Base-by-base conservation (phyloP, 2,888 invertebrate genomes). In the Mythimna lalbum region DNA sequence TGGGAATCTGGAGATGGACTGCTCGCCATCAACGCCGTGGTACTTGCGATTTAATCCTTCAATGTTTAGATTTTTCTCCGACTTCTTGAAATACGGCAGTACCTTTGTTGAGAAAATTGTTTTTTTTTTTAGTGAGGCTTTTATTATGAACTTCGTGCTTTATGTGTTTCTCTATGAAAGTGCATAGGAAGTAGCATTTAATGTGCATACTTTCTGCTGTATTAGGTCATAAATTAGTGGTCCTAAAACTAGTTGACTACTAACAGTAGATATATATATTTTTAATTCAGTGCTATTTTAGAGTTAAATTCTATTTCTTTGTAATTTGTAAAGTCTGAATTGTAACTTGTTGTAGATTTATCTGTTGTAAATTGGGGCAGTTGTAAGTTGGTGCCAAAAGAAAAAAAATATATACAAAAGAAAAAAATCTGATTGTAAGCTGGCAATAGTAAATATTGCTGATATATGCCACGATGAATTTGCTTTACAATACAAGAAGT, bases 11-110 rank as follows among this genome's bases (percentile, higher is more conserved):
- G 97, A 96, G 0, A 97, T 96, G 12, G 94, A 95, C 79, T 96
- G 96, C 64, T 97, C 96, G 0, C 97, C 97, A 0, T 95, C 92
- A 10, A 92, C 93, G 0, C 96, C 96, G 83, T 97, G 97, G 83
- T 97, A 97, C 65, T 94, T 88, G 0, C 93, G 92, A 81, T 97
- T 93, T 3, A 96, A 84, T 2, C 90, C 90, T 73, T 95, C 95
- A 2, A 92, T 82, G 83, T 97, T 96, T 56, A 96, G 87, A 83
- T 97, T 97, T 69, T 96, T 94, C 89, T 97, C 97, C 0, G 97
- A 96, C 90, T 97, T 97, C 71, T 95, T 96, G 89, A 97, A 98
- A 88, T 97, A 98, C 0, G 97, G 97, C 43, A 98, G 92, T 3
- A 97, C 93, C 95, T 95, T 87, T 7, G 59, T 21, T 27, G 2